phyloP scores from a whole-genome alignment of 2,113 vertebrate genomes.

The Todiramphus saurophagus region DNA sequence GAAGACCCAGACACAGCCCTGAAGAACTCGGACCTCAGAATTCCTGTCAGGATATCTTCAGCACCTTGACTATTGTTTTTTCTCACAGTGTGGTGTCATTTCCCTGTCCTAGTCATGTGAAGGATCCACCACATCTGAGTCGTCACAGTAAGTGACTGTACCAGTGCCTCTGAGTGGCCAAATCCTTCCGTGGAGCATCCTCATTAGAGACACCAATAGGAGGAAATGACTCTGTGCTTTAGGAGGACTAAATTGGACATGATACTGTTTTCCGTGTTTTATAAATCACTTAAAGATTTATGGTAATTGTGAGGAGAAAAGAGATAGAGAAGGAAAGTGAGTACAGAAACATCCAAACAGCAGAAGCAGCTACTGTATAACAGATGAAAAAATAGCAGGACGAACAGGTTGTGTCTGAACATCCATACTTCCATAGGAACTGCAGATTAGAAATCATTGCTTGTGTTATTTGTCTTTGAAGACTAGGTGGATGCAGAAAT shows the following conservation, averaged over 20 bases:
- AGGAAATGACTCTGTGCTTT: background rate
- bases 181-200: background rate
- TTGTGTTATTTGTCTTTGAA: slow-evolving; percentile 18
- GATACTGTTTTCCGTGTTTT: background rate
- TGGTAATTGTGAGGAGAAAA: background rate
- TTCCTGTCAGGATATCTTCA: background rate
- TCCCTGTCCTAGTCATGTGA: background rate
- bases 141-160: background rate
- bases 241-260: background rate
- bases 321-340: background rate
- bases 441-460: background rate
- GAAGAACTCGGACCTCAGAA: background rate
- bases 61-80: background rate
- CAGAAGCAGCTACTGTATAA: background rate
- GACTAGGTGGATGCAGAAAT: background rate
- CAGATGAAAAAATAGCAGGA: background rate
- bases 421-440: background rate
- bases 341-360: background rate
- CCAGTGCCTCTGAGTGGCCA: background rate
- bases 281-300: background rate
- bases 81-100: background rate
- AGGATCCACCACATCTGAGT: background rate
- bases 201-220: background rate
- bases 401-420: background rate
- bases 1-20: background rate